Evolutionary conservation across 2,113 vertebrate genomes (phyloP).

Genomic region (Neolamprologus falcicula): DNA sequence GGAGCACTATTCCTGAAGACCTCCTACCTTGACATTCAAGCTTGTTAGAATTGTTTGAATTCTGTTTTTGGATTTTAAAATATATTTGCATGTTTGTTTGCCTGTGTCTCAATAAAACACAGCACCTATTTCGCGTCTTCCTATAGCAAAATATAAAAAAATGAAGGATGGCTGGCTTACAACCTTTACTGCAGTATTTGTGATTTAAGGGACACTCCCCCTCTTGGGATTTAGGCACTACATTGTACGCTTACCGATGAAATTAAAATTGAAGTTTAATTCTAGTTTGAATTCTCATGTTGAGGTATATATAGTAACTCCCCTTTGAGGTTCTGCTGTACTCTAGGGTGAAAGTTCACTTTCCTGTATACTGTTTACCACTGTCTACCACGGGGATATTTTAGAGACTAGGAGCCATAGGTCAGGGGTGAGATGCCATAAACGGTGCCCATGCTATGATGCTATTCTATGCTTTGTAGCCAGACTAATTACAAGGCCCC

Average conservation of each 20-base stretch:
- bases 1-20: background rate
- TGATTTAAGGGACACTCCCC: background rate
- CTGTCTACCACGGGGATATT: slow-evolving; percentile 32
- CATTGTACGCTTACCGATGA: background rate
- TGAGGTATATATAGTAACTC: background rate
- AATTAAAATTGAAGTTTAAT: background rate
- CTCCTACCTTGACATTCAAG: background rate
- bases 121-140: accelerated
- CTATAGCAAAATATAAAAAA: background rate
- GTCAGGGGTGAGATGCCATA: slow-evolving; percentile 67
- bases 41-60: background rate
- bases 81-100: background rate
- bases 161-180: background rate
- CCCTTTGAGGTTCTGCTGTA: background rate
- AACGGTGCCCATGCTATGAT: slow-evolving; percentile 37
- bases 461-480: slow-evolving; percentile 34
- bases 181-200: background rate
- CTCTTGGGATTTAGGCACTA: background rate
- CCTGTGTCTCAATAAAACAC: background rate
- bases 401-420: slow-evolving; percentile 41
- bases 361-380: background rate
- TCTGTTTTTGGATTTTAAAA: background rate
- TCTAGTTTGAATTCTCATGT: background rate
- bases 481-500: slow-evolving; percentile 54
- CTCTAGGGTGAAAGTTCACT: slow-evolving; percentile 15